Percentiles rank a stretch among this genome's conserved stretches.
Conservation (phyloP, 2,888 invertebrate species). For the Aporophyla lueneburgensis region DNA sequence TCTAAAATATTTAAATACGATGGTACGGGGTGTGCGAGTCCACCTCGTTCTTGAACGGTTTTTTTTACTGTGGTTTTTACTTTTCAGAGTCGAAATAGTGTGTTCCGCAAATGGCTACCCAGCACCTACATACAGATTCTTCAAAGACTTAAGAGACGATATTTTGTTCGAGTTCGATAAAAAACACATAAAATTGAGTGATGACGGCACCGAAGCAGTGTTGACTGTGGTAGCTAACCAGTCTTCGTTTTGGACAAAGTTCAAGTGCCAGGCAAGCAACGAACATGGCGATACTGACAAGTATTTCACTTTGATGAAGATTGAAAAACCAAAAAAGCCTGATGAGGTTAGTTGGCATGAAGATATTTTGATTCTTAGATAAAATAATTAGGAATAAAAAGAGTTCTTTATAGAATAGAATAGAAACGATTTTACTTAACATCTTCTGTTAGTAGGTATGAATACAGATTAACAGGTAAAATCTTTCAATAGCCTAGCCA, state of each 20-base stretch:
- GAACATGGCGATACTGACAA: slow-evolving; percentile 74
- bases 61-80: not conserved
- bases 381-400: not conserved
- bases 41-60: too few species aligned
- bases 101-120: slow-evolving; percentile 81
- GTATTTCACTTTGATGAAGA: slow-evolving; percentile 72
- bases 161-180: slow-evolving; percentile 75
- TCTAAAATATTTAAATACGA: too few species aligned
- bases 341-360: slow-evolving; percentile 71
- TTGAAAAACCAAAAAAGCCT: slow-evolving; percentile 75
- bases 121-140: slow-evolving; percentile 80
- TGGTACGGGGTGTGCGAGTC: too few species aligned
- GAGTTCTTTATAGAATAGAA: not conserved
- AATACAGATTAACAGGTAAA: not conserved
- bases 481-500: not conserved
- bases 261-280: slow-evolving; percentile 80
- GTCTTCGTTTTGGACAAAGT: slow-evolving; percentile 74
- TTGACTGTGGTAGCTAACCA: slow-evolving; percentile 74
- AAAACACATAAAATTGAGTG: slow-evolving; percentile 72
- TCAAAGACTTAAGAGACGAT: slow-evolving; percentile 73
- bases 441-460: not conserved
- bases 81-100: slow-evolving; percentile 79
- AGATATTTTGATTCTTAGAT: not conserved
- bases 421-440: not conserved
- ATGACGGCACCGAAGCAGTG: slow-evolving; percentile 72